Evolutionary conservation across 2,113 vertebrate species (phyloP).

Genomic region (Petrocephalus zakoni): DNA sequence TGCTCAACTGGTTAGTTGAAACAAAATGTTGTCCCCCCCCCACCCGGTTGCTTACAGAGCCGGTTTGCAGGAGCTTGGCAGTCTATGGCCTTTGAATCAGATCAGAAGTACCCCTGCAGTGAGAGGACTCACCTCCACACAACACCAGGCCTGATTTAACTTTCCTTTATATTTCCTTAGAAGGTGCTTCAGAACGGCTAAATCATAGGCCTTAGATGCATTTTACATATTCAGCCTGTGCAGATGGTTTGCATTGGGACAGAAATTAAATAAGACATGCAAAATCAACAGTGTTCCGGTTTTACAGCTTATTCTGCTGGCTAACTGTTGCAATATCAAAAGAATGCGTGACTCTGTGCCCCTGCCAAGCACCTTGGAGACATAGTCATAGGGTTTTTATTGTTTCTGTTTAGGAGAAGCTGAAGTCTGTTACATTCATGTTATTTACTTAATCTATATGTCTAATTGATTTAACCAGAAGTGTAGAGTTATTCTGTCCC

Average conservation of each 20-base stretch:
- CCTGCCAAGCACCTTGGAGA: background rate
- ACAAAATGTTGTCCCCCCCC: background rate
- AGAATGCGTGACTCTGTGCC: background rate
- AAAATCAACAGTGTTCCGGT: background rate
- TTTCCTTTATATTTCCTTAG: constrained; percentile 14
- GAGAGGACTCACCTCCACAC: constrained; percentile 1
- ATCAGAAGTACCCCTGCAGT: constrained; percentile 21
- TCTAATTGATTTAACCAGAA: background rate
- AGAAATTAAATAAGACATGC: background rate
- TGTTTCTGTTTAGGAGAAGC: background rate
- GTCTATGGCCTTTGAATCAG: constrained; percentile 22
- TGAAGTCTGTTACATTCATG: background rate
- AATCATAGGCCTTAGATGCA: background rate
- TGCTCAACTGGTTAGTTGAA: background rate
- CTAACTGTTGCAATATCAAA: background rate
- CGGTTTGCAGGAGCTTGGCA: constrained; percentile 15
- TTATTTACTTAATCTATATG: background rate
- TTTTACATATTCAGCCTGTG: constrained; percentile 2
- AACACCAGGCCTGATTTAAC: constrained; percentile 9
- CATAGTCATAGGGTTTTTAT: background rate
- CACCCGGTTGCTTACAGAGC: background rate
- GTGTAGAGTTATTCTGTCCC: background rate
- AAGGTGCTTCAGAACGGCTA: background rate
- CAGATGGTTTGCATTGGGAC: background rate
- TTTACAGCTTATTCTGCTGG: background rate